Percentiles rank a stretch among this genome's conserved stretches.
These are phyloP conservation scores for Isichthys henryi DNA, from an alignment of 2,113 vertebrate species.

Conservation along the genomic window DNA sequence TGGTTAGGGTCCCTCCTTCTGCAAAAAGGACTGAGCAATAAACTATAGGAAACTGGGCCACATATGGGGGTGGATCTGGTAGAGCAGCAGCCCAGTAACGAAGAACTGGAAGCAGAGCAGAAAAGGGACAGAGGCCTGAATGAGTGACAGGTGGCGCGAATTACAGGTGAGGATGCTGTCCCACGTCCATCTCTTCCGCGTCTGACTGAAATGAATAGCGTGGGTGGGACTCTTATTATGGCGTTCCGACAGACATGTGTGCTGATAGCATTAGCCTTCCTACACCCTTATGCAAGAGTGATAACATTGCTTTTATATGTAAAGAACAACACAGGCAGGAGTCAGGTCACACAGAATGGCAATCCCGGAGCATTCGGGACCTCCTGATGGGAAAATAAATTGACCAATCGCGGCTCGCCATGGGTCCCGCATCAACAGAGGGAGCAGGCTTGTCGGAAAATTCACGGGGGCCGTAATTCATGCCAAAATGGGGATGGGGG, in stretches of 20 bases:
- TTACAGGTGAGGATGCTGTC: not conserved
- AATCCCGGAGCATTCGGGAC: slow-evolving; percentile 5
- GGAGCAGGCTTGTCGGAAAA: slow-evolving; percentile 19
- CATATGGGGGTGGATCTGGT: not conserved
- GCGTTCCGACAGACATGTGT: not conserved
- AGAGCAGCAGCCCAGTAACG: not conserved
- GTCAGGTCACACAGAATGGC: not conserved
- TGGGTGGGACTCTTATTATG: not conserved
- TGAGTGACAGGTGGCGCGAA: not conserved
- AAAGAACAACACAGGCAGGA: not conserved
- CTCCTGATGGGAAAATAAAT: slow-evolving; percentile 27
- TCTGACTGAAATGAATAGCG: not conserved
- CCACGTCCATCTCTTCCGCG: not conserved
- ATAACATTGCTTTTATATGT: not conserved
- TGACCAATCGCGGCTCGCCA: slow-evolving; percentile 22
- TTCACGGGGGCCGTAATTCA: slow-evolving; percentile 27
- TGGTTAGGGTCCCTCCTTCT: not conserved
- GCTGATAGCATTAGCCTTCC: not conserved
- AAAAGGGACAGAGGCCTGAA: not conserved
- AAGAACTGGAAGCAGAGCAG: not conserved
- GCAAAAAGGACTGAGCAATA: not conserved
- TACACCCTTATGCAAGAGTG: not conserved
- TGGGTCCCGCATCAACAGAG: not conserved
- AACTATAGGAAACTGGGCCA: not conserved
- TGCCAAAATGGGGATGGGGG: not conserved